Evolutionary conservation across 2,888 invertebrate species (phyloP).

Genomic region (Cephus pulcher): DNA sequence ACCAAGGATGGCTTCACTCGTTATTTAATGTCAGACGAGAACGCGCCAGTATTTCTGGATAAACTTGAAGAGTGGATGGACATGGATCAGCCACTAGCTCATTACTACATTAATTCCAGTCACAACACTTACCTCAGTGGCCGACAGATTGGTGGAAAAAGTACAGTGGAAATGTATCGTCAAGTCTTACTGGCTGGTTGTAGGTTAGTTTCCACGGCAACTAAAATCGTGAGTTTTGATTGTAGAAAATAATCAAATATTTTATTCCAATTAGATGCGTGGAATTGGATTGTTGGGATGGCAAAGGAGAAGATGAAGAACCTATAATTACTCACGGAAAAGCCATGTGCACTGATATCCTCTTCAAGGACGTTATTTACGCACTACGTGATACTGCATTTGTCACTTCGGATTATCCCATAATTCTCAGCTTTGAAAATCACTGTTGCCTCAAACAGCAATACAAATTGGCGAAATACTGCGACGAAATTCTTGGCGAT

Average conservation of each 20-base stretch:
- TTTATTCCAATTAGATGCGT: conserved; percentile 69
- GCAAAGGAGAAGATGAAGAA: conserved; percentile 75
- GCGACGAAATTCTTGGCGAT: conserved; percentile 78
- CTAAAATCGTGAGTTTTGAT: not conserved
- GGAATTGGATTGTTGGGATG: conserved; percentile 80
- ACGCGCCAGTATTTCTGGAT: conserved; percentile 78
- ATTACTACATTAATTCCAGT: conserved; percentile 79
- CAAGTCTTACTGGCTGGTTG: conserved; percentile 62
- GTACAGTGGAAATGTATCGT: conserved; percentile 77
- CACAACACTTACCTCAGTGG: conserved; percentile 75
- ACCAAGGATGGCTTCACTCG: conserved; percentile 75
- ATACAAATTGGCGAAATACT: conserved; percentile 77
- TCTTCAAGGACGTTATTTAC: conserved; percentile 73
- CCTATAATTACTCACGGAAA: conserved; percentile 82
- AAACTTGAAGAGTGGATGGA: conserved; percentile 74
- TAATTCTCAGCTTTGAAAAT: conserved; percentile 79
- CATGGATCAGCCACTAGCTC: conserved; percentile 78
- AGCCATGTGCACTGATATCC: conserved; percentile 80
- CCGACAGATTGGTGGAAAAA: conserved; percentile 77
- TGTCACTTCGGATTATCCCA: conserved; percentile 75
- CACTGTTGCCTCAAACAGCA: conserved; percentile 76
- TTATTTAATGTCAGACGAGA: conserved; percentile 80
- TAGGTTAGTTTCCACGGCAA: conserved; percentile 44
- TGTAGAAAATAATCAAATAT: not conserved
- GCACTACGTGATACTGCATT: conserved; percentile 78